phyloP scores from a whole-genome alignment of 2,797 vertebrate species.

The Gobionotothen gibberifrons region DNA sequence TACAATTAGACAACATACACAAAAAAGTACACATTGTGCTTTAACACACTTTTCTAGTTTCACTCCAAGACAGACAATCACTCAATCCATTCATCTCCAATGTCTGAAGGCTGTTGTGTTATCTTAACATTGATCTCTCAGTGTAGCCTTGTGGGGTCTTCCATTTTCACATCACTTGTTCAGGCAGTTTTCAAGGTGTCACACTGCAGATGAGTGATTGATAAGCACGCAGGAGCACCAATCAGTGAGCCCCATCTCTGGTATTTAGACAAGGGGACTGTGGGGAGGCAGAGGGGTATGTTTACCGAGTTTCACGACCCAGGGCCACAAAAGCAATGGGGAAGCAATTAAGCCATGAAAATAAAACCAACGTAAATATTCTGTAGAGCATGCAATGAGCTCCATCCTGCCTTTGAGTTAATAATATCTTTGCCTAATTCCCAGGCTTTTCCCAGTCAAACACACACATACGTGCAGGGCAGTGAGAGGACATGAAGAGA shows the following conservation, averaged over 20 bases:
- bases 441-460: conserved; percentile 12
- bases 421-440: conserved; percentile 33
- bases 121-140: conserved; percentile 36
- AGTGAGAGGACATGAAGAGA: neutral
- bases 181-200: conserved; percentile 24
- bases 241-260: conserved; percentile 19
- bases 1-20: conserved; percentile 22
- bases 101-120: conserved; percentile 26
- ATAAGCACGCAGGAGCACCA: conserved; percentile 14
- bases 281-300: neutral
- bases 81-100: conserved; percentile 25
- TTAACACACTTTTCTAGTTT: conserved; percentile 10
- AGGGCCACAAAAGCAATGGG: conserved; percentile 34
- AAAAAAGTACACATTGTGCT: neutral
- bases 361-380: conserved; percentile 51
- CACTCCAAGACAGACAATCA: conserved; percentile 11
- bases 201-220: conserved; percentile 33
- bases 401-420: conserved; percentile 18
- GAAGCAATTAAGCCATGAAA: conserved; percentile 57
- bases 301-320: conserved; percentile 30
- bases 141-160: conserved; percentile 6
- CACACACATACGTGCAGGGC: neutral
- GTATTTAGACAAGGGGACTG: neutral
- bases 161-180: conserved; percentile 21
- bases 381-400: conserved; percentile 21